These are phyloP conservation scores for Psettodes erumei DNA, from an alignment of 2,113 vertebrate genomes.

Conservation along the genomic window DNA sequence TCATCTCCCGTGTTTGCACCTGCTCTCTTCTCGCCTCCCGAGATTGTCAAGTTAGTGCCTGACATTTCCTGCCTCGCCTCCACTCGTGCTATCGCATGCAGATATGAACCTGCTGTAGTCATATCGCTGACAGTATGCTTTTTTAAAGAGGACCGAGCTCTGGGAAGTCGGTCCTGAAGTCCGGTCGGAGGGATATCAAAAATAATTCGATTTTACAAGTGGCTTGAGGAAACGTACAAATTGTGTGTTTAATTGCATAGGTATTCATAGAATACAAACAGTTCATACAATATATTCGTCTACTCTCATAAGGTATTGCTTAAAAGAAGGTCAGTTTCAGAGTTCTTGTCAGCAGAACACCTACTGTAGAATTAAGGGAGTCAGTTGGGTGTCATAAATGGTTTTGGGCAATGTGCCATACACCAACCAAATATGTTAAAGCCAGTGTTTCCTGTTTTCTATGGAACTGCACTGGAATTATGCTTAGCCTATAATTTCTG, in stretches of 20 bases:
- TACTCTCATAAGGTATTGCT: slow-evolving; percentile 13
- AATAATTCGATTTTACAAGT: slow-evolving; percentile 12
- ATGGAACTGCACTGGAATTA: not conserved
- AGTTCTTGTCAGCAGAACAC: not conserved
- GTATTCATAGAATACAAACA: slow-evolving; percentile 82
- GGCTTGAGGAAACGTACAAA: slow-evolving; percentile 39
- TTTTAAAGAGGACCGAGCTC: too few relatives aligned
- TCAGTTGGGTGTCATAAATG: not conserved
- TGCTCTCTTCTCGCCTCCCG: slow-evolving; percentile 36
- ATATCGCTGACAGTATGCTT: too few relatives aligned
- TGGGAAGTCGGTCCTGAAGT: slow-evolving; percentile 85
- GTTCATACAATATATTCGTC: slow-evolving; percentile 19
- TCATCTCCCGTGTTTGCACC: slow-evolving; percentile 40
- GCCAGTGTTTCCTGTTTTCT: not conserved
- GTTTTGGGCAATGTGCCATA: not conserved
- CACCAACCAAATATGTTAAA: not conserved
- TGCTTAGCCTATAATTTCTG: not conserved
- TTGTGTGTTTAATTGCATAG: slow-evolving; percentile 53
- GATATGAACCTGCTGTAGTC: too few relatives aligned
- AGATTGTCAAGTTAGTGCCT: slow-evolving; percentile 67
- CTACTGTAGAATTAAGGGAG: slow-evolving; percentile 4
- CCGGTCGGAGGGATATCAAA: slow-evolving; percentile 61
- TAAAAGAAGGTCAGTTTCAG: not conserved
- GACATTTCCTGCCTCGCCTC: slow-evolving; percentile 35
- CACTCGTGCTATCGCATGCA: slow-evolving; percentile 35